A percentile compares a stretch with the other conserved stretches of the same genome.
Conservation (phyloP, 2,797 vertebrate genomes). For the Pitangus sulphuratus region DNA sequence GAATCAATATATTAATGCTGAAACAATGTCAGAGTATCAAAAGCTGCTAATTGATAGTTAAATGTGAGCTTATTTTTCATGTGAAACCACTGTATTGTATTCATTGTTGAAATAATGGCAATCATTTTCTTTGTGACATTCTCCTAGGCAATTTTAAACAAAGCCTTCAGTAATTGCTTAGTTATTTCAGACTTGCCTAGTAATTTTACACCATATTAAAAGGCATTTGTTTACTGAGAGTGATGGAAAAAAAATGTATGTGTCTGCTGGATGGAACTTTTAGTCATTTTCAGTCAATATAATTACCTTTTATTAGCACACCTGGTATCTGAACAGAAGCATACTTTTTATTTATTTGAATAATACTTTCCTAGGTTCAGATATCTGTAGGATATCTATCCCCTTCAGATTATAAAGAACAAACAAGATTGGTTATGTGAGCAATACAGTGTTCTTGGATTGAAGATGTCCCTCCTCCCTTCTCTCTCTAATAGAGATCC, state of each 20-base stretch:
- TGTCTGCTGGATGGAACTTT: slow-evolving; percentile 51
- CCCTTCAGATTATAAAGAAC: slow-evolving; percentile 10
- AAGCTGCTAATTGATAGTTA: slow-evolving; percentile 68
- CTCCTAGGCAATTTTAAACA: slow-evolving; percentile 74
- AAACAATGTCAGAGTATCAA: slow-evolving; percentile 60
- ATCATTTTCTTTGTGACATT: slow-evolving; percentile 69
- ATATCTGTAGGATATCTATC: background rate
- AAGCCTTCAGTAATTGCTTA: slow-evolving; percentile 71
- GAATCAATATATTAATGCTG: slow-evolving; percentile 32
- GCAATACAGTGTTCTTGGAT: background rate
- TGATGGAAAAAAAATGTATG: slow-evolving; percentile 26
- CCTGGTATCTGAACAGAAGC: slow-evolving; percentile 63
- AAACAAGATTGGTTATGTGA: background rate
- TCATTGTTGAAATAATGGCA: slow-evolving; percentile 62
- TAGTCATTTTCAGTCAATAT: slow-evolving; percentile 73
- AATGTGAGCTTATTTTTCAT: slow-evolving; percentile 66
- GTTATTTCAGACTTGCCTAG: slow-evolving; percentile 70
- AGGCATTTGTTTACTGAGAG: slow-evolving; percentile 58
- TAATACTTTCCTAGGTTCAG: slow-evolving; percentile 51
- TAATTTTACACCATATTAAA: slow-evolving; percentile 78
- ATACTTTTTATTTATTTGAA: slow-evolving; percentile 15
- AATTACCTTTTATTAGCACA: slow-evolving; percentile 72
- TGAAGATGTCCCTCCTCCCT: fast-evolving
- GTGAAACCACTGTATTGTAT: slow-evolving; percentile 16
- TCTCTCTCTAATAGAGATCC: background rate